These are phyloP conservation scores for Myocastor coypus DNA, from an alignment of 2,113 vertebrate genomes.

Conservation along the genomic window DNA sequence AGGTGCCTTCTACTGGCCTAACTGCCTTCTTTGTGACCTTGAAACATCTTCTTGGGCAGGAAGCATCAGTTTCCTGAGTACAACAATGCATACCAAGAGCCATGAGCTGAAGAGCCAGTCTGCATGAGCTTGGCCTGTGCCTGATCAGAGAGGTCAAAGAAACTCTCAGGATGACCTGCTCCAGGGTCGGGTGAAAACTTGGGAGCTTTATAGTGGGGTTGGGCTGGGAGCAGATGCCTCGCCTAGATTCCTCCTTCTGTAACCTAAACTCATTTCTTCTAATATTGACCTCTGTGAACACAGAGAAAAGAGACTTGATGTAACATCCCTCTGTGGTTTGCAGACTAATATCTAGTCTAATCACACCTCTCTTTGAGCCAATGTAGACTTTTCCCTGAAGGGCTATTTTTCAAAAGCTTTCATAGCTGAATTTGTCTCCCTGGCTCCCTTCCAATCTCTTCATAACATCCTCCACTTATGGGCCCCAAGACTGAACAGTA, in stretches of 20 bases:
- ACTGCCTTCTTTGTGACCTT: not conserved
- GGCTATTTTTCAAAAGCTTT: conserved; percentile 75
- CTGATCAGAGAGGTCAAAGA: not conserved
- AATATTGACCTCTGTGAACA: not conserved
- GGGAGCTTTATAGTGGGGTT: not conserved
- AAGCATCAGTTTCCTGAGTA: not conserved
- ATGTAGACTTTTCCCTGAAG: conserved; percentile 72
- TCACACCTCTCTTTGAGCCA: conserved; percentile 56
- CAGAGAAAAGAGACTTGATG: not conserved
- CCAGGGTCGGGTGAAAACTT: not conserved
- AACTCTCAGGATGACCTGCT: not conserved
- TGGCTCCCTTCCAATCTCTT: conserved; percentile 70
- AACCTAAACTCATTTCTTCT: not conserved
- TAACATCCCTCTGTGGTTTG: not conserved
- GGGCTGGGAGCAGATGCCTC: not conserved
- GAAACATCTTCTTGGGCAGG: not conserved
- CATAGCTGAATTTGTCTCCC: conserved; percentile 60
- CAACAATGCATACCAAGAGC: not conserved
- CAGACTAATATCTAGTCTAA: conserved; percentile 67
- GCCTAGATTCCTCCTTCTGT: not conserved
- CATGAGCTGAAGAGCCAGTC: not conserved
- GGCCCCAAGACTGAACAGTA: conserved; percentile 55
- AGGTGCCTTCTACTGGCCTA: not conserved
- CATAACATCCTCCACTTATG: conserved; percentile 64
- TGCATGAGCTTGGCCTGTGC: not conserved